These are phyloP conservation scores for Gallirallus australis DNA, from an alignment of 2,797 vertebrate genomes.

Conservation along the genomic window DNA sequence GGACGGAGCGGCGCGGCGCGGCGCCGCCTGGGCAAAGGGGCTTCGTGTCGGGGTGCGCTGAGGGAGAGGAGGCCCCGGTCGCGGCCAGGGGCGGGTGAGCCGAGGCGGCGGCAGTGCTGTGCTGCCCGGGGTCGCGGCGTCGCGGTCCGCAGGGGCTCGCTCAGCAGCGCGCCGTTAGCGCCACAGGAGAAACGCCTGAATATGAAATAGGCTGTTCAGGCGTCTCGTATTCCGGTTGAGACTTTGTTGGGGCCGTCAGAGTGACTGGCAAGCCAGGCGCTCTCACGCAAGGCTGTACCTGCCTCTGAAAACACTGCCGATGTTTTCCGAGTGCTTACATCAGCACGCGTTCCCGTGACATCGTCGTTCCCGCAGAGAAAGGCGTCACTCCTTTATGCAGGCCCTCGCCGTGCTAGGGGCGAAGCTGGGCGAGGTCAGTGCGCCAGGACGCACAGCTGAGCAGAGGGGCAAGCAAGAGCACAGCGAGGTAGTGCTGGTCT, in stretches of 20 bases:
- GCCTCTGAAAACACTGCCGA: background rate
- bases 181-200: background rate
- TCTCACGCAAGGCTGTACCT: fast-evolving
- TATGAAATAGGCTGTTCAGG: too few species aligned
- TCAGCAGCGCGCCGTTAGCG: too few species aligned
- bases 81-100: too few species aligned
- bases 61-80: background rate
- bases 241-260: background rate
- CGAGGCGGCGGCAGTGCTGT: background rate
- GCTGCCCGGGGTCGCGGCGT: too few species aligned
- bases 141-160: too few species aligned
- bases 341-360: fast-evolving
- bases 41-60: background rate
- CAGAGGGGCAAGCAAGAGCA: too few species aligned
- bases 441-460: background rate
- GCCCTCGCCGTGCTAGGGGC: fast-evolving
- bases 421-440: background rate
- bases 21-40: too few species aligned
- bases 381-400: background rate
- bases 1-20: too few species aligned
- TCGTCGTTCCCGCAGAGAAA: background rate
- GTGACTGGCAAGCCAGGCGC: fast-evolving
- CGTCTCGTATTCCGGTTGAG: fast-evolving
- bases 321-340: fast-evolving
- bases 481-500: background rate